Evolutionary conservation across 2,113 vertebrate genomes (phyloP), one percentile per base, ranked within the genome.

Genomic region (Osmerus eperlanus): DNA sequence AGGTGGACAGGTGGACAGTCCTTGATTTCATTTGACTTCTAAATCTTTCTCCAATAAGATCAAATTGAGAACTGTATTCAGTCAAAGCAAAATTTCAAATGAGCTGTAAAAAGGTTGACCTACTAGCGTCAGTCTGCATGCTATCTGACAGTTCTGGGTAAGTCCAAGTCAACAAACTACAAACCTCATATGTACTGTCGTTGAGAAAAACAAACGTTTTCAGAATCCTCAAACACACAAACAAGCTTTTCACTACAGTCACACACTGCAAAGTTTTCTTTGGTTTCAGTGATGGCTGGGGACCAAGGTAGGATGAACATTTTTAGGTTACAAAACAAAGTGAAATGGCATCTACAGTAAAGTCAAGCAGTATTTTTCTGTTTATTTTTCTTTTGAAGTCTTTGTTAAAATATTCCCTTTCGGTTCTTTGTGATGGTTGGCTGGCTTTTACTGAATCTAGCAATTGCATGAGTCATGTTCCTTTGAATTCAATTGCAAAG

Each of bases 121-220:
- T 12, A 47, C 41, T 47, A 47, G 41, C 41, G 0, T 47, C 41
- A 47, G 58, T 19, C 77, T 67, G 56, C 58, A 67, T 81, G 72
- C 80, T 76, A 67, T 65, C 75, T 87, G 86, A 84, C 87, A 89
- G 86, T 91, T 90, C 84, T 89, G 78, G 86, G 83, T 90, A 83
- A 85, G 73, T 73, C 78, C 68, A 77, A 81, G 73, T 83, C 64
- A 68, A 71, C 64, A 59, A 72, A 4, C 3, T 56, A 15, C 55
- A 16, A 56, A 8, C 16, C 15, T 56, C n/a, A 19, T 56, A 18
- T 18, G n/a, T 18, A 19, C 15, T 8, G 55, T 16, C 7, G n/a
- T 16, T 19, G n/a, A 19, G 72, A 80, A 78, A 83, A 80, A 73
- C 73, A 73, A 47, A 9, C 5, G 2, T 47, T 47, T 62, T 78